These are phyloP conservation scores for Magallana nippona DNA, from an alignment of 2,888 invertebrate species.

Conservation along the genomic window DNA sequence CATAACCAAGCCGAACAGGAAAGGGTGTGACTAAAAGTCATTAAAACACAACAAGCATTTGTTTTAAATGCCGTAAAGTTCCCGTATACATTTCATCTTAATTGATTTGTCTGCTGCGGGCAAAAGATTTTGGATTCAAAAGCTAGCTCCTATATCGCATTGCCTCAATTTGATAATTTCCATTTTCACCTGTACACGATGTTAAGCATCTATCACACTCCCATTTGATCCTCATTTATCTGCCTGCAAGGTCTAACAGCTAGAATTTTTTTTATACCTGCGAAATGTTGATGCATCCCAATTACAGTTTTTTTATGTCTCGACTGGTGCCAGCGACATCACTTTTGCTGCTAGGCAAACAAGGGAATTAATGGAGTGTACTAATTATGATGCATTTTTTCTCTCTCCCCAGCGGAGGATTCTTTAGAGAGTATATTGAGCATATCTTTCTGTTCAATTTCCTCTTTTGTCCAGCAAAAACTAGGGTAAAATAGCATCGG, in stretches of 20 bases:
- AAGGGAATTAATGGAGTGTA: conserved; percentile 19
- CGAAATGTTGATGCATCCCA: background rate
- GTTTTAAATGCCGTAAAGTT: background rate
- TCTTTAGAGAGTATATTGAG: conserved; percentile 20
- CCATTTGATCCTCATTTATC: background rate
- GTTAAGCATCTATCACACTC: background rate
- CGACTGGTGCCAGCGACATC: conserved; percentile 24
- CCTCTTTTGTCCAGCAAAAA: conserved; percentile 8
- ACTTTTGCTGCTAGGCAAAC: conserved; percentile 21
- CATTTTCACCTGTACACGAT: background rate
- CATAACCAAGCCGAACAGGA: background rate
- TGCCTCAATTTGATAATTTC: too few species aligned
- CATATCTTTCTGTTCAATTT: conserved; percentile 22
- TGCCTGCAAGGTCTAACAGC: background rate
- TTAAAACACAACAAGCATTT: background rate
- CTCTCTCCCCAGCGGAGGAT: background rate
- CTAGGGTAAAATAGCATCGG: background rate
- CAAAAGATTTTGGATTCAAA: background rate
- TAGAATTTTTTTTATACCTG: conserved; percentile 2
- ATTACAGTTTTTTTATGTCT: conserved; percentile 2
- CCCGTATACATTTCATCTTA: background rate
- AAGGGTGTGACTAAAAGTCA: background rate
- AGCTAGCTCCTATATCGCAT: too few species aligned
- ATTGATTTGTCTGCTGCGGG: background rate
- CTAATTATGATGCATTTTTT: conserved; percentile 5